Conservation (phyloP, 2,797 vertebrate species). For the Rhyacichthys aspro region DNA sequence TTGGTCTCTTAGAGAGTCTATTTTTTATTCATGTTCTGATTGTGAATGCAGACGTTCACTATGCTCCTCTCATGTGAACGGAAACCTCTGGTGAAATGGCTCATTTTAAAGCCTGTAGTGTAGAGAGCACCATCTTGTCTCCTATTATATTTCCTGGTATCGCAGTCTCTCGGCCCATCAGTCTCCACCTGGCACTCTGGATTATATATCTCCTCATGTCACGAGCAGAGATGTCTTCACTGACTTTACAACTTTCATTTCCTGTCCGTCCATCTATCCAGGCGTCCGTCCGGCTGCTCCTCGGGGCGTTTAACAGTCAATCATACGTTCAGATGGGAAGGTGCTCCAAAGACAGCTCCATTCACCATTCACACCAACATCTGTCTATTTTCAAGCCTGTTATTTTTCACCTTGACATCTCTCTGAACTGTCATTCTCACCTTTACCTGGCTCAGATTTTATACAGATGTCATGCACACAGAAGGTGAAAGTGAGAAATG, state of each 20-base stretch:
- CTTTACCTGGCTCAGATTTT: slow-evolving; percentile 3
- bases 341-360: slow-evolving; percentile 14
- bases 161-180: slow-evolving; percentile 41
- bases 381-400: slow-evolving; percentile 3
- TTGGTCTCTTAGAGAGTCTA: slow-evolving; percentile 9
- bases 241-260: slow-evolving; percentile 56
- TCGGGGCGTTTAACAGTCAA: slow-evolving; percentile 23
- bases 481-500: too few relatives aligned
- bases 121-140: slow-evolving; percentile 37
- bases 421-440: neutral
- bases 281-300: slow-evolving; percentile 22
- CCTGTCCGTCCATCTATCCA: slow-evolving; percentile 46
- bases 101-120: slow-evolving; percentile 55
- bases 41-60: too few relatives aligned
- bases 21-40: too few relatives aligned
- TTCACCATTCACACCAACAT: slow-evolving; percentile 29
- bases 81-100: too few relatives aligned
- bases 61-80: too few relatives aligned
- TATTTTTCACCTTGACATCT: neutral
- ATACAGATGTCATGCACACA: neutral
- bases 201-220: slow-evolving; percentile 61
- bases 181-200: slow-evolving; percentile 44
- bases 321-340: slow-evolving; percentile 17
- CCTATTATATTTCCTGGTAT: slow-evolving; percentile 38
- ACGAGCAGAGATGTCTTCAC: slow-evolving; percentile 55